phyloP scores from a whole-genome alignment of 2,888 invertebrate species.

The Coronaproctus castanopsis region DNA sequence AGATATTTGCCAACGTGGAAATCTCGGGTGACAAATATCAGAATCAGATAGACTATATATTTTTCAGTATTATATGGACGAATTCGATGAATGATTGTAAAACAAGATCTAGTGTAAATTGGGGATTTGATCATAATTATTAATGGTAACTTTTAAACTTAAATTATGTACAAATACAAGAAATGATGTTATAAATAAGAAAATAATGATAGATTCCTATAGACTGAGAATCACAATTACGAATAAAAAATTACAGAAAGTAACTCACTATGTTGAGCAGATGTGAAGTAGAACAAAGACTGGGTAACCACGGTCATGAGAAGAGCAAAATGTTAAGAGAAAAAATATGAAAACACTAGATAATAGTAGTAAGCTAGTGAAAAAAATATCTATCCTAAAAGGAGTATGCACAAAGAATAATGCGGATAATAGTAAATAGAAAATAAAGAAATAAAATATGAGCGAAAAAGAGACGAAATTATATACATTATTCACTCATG shows the following conservation, averaged over 20 bases:
- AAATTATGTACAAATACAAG: neutral
- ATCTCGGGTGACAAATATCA: neutral
- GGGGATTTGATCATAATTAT: neutral
- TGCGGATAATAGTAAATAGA: neutral
- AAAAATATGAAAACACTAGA: constrained; percentile 1
- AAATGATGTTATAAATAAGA: neutral
- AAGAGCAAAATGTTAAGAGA: neutral
- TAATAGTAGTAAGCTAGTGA: neutral
- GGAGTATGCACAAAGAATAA: neutral
- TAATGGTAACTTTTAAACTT: neutral
- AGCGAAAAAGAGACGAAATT: neutral
- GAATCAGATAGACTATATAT: neutral
- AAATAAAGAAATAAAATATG: constrained; percentile 1
- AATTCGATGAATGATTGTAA: neutral
- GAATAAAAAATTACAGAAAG: neutral
- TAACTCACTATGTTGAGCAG: neutral
- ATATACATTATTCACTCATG: neutral
- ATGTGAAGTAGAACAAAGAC: neutral
- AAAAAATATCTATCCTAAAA: neutral
- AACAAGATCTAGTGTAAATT: neutral
- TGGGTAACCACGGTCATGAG: neutral
- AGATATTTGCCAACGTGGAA: neutral
- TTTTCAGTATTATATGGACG: neutral
- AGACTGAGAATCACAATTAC: neutral
- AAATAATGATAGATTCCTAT: neutral